Conservation (phyloP, 2,888 invertebrate species). For the Dermolepida albohirtum region DNA sequence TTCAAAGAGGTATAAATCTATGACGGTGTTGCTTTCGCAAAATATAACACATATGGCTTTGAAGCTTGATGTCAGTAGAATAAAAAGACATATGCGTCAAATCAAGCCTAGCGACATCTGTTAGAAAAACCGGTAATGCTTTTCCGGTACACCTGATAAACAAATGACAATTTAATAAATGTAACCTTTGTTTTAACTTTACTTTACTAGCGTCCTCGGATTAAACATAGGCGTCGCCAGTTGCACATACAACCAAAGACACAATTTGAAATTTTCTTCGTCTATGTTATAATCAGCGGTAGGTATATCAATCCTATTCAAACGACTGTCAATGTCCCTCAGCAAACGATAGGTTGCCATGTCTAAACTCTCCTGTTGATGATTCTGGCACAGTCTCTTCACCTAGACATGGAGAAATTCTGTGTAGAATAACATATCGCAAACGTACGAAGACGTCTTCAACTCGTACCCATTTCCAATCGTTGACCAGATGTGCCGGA, state of each 20-base stretch:
- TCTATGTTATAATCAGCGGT: constrained; percentile 64
- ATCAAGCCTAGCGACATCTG: too few species aligned
- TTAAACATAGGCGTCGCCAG: constrained; percentile 63
- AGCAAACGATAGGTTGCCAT: constrained; percentile 66
- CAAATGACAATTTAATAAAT: too few species aligned
- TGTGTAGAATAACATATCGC: neutral
- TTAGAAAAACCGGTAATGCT: too few species aligned
- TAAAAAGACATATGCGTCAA: too few species aligned
- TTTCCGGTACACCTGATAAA: too few species aligned
- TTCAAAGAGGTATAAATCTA: too few species aligned
- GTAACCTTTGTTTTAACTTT: neutral
- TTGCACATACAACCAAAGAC: constrained; percentile 66
- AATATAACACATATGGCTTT: too few species aligned
- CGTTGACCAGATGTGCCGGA: constrained; percentile 48
- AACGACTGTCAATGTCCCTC: constrained; percentile 65
- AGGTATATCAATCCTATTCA: constrained; percentile 64
- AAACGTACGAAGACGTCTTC: too few species aligned
- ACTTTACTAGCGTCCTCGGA: constrained; percentile 56
- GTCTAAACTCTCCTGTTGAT: constrained; percentile 65
- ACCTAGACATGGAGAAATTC: constrained; percentile 56
- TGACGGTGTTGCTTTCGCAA: too few species aligned
- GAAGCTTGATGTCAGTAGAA: too few species aligned
- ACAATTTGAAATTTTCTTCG: constrained; percentile 63
- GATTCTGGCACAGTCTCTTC: constrained; percentile 63
- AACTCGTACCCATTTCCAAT: constrained; percentile 55